Base-by-base conservation (phyloP, 2,888 invertebrate genomes). In the Sphaerophoria taeniata region DNA sequence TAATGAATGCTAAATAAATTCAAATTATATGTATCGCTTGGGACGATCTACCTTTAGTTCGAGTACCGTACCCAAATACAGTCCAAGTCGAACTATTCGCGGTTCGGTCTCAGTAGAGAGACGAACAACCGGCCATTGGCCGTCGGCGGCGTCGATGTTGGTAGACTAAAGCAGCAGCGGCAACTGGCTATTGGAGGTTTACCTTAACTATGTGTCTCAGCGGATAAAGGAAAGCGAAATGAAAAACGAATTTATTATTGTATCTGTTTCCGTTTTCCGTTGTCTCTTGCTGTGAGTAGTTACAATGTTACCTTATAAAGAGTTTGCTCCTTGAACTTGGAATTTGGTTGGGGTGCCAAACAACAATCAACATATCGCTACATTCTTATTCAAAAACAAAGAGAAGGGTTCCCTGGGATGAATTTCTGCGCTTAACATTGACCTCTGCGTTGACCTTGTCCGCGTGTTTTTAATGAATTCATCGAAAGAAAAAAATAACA, bases 1-100 rank as follows among this genome's bases (percentile, higher is more conserved):
- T 92, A 92, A 92, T 92, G 91, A 90, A 92, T 92, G 92, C 90
- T 91, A 92, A 92, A 89, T 88, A 89, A 88, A 91, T 91, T 91
- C 91, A 91, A 91, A 91, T 91, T 90, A 90, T 90, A 91, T 91
- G 91, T 91, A 91, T 91, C 91, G 88, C 88, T 87, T 81, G 88
- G 88, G 88, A 88, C 90, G 89, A 92, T 92, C 92, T 91, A 87
- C 89, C 81, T 85, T 60, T 81, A 72, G 81, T 85, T 85, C 85
- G 81, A 85, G 85, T 85, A 85, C 85, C 76, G 81, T 81, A 81
- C 76, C 76, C 85, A 81, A 36, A 81, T 85, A 81, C 76, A 63
- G 67, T 58, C 74, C 53, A 43, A 58, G 69, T 4, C 67, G 11
- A 82, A 73, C 82, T 77, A 78, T 82, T 51, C 47, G 69, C 69